Conservation (phyloP, 2,113 vertebrate genomes). For the Forbesichthys papilliferus region DNA sequence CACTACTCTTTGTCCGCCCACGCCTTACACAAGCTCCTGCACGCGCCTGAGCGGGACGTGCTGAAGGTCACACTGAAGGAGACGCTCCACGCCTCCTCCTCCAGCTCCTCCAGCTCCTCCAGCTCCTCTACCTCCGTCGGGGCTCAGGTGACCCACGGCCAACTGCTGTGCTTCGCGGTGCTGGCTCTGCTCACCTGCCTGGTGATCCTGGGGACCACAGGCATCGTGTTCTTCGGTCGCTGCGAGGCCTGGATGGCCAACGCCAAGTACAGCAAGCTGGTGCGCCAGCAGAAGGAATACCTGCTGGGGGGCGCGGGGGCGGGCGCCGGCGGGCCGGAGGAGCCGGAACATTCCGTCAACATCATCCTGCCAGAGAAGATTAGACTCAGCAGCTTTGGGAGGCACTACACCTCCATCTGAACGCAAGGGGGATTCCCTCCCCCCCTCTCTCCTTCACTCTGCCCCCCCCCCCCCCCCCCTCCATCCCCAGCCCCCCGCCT, state of each 20-base stretch:
- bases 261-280: slow-evolving; percentile 83
- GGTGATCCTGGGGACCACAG: slow-evolving; percentile 87
- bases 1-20: slow-evolving; percentile 78
- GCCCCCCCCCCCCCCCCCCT: too few relatives aligned
- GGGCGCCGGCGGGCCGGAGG: slow-evolving; percentile 78
- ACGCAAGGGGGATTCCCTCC: neutral
- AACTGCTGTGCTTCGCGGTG: slow-evolving; percentile 90
- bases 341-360: slow-evolving; percentile 85
- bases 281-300: slow-evolving; percentile 85
- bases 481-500: too few relatives aligned
- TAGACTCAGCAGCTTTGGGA: slow-evolving; percentile 83
- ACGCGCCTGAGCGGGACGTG: slow-evolving; percentile 78
- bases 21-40: slow-evolving; percentile 80
- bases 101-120: neutral
- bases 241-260: slow-evolving; percentile 90
- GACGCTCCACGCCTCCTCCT: slow-evolving; percentile 74
- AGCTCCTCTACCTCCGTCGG: slow-evolving; percentile 37
- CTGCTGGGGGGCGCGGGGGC: slow-evolving; percentile 78
- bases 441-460: neutral
- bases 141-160: slow-evolving; percentile 85
- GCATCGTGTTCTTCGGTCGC: slow-evolving; percentile 89
- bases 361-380: slow-evolving; percentile 93
- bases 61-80: slow-evolving; percentile 91
- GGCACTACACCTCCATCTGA: slow-evolving; percentile 84
- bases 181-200: slow-evolving; percentile 91